Evolutionary conservation across 2,113 vertebrate genomes (phyloP).

Genomic region (Oceanodroma tethys): DNA sequence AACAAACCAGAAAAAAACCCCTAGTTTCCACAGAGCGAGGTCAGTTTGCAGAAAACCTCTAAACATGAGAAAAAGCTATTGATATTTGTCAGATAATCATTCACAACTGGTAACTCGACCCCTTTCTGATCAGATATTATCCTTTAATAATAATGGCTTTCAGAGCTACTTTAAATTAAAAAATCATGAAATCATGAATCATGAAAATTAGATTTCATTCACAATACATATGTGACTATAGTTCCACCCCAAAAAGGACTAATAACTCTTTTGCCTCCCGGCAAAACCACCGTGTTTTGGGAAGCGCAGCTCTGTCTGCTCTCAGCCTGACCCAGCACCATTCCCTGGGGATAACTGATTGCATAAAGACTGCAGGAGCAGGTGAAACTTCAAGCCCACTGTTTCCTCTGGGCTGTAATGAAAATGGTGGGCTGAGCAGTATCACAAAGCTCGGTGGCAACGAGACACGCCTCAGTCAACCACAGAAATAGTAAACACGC

Average conservation of each 20-base stretch:
- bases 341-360: background rate
- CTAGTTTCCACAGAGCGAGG: background rate
- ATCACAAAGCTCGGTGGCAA: background rate
- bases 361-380: background rate
- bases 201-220: background rate
- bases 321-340: background rate
- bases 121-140: background rate
- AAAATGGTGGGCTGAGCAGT: background rate
- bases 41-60: background rate
- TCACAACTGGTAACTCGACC: background rate
- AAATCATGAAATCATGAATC: background rate
- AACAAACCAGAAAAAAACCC: background rate
- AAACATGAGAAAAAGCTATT: background rate
- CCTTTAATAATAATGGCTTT: background rate
- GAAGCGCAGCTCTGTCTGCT: background rate
- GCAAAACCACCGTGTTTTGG: background rate
- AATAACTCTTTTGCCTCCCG: background rate
- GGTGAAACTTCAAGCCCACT: background rate
- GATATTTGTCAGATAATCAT: background rate
- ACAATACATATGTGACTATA: background rate
- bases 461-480: background rate
- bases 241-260: background rate
- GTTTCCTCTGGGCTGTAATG: background rate
- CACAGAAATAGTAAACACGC: rapidly evolving
- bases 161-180: background rate